Base-by-base conservation (phyloP, 1,140 invertebrate species). In the Drosophila subobscura region DNA sequence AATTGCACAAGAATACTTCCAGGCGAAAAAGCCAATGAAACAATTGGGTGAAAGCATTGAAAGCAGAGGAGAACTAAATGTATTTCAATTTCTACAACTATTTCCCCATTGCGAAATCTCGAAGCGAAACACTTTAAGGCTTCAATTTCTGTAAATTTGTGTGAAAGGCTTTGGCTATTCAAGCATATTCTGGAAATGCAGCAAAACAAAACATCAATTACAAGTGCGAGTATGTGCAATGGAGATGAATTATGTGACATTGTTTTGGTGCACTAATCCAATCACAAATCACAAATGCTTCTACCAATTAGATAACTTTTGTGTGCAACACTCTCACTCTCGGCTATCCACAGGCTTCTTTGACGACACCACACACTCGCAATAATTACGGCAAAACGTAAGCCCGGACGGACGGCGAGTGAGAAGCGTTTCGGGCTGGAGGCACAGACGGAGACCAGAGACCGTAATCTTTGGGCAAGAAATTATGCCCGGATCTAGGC, bases 1-100 rank as follows among this genome's bases (percentile, higher is more conserved):
- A 76, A 66, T 75, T 68, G 53, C 47, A 56, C 51, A 55, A 27
- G 51, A 23, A 72, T 41, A 64, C 46, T 55, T 46, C 23, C 23
- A 57, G 8, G 41, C 37, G 52, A 41, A 61, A 50, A 70, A 50
- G 60, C 52, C 59, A 73, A 73, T 73, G 71, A 73, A 64, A 46
- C 58, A 73, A 71, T 73, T 73, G 41, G 20, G 16, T 20, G 16
- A 20, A 46, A 20, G 10, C 29, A 45, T 22, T 7, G 23, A 49
- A 23, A 12, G 16, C 33, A 6, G 5, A 29, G 53, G 41, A 40
- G 14, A 22, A 47, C 14, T 72, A n/a, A 70, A 59, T 41, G 2
- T 37, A 53, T 25, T 45, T 16, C 8, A 46, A 33, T 20, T 22
- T 16, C 29, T 37, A 37, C 10, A 12, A 6, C 5, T 29, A 20